Evolutionary conservation across 2,888 invertebrate species (phyloP).

Genomic region (Torymus auratus): DNA sequence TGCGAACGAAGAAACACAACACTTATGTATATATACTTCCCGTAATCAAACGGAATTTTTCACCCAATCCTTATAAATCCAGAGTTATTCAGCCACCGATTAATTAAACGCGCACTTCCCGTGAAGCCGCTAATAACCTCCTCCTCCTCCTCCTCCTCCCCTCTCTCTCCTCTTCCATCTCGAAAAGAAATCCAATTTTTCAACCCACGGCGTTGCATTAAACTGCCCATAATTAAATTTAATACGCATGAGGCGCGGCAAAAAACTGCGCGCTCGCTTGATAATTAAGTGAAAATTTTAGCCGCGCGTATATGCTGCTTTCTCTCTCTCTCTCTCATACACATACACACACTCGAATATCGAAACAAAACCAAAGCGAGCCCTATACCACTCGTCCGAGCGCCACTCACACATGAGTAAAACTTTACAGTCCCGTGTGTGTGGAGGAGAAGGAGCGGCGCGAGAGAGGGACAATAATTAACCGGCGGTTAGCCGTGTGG

Average conservation of each 20-base stretch:
- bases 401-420: conserved; percentile 5
- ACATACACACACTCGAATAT: too few relatives aligned
- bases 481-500: conserved; percentile 73
- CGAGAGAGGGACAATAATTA: conserved; percentile 73
- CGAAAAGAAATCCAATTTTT: too few relatives aligned
- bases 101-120: background rate
- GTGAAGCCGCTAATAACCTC: too few relatives aligned
- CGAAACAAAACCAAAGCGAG: background rate
- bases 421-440: conserved; percentile 38
- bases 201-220: background rate
- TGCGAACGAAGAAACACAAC: too few relatives aligned
- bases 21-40: too few relatives aligned
- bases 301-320: background rate
- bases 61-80: too few relatives aligned
- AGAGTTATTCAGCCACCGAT: background rate
- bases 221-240: conserved; percentile 19
- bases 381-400: background rate
- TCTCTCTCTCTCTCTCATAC: too few relatives aligned
- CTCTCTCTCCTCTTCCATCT: too few relatives aligned
- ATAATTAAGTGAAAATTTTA: conserved; percentile 55
- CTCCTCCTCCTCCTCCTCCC: too few relatives aligned
- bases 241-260: background rate
- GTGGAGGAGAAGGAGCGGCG: background rate
- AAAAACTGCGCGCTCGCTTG: background rate
- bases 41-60: too few relatives aligned